Base-by-base conservation (phyloP, 2,797 vertebrate genomes). In the Rhinogobio ventralis region DNA sequence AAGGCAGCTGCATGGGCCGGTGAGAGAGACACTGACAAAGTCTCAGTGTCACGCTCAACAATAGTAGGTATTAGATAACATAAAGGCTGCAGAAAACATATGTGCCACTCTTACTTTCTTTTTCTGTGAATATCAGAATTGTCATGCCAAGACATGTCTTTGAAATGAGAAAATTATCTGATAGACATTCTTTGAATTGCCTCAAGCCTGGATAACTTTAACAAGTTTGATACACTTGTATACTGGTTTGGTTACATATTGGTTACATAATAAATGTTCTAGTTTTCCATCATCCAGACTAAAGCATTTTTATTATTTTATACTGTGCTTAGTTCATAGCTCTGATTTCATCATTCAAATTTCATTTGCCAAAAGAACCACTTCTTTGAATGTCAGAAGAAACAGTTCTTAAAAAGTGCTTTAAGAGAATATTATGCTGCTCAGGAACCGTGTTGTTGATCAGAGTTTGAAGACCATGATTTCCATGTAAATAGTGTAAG, bases 11-110 rank as follows among this genome's bases (percentile, higher is more conserved):
- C 55, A 74, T 6, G 7, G 60, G 14, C 25, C 7, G 7, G n/a
- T 17, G 75, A 73, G 77, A 67, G 85, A 66, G 75, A 33, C 33
- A 60, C 39, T 57, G 62, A 79, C 39, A 33, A 39, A 69, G 76
- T 71, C 77, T 83, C 42, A 64, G 55, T 68, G 79, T 82, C 46
- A 79, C 75, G 36, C 45, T 28, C 39, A 79, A 85, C 80, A 67
- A 77, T 46, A 72, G 78, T n/a, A 86, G 62, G 62, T 72, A 74
- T 83, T 78, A 74, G 68, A 83, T 83, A 46, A 73, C 64, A n/a
- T 57, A 72, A 60, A 51, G 51, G 9, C 23, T 55, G 28, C 68
- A 39, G 30, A 60, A 78, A 33, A 49, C 53, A 62, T 30, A 78
- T 55, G 55, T 49, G 55, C 55, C 25, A 23, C 33, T 57, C 51